Evolutionary conservation across 2,113 vertebrate genomes (phyloP).

Genomic region (Todiramphus saurophagus): DNA sequence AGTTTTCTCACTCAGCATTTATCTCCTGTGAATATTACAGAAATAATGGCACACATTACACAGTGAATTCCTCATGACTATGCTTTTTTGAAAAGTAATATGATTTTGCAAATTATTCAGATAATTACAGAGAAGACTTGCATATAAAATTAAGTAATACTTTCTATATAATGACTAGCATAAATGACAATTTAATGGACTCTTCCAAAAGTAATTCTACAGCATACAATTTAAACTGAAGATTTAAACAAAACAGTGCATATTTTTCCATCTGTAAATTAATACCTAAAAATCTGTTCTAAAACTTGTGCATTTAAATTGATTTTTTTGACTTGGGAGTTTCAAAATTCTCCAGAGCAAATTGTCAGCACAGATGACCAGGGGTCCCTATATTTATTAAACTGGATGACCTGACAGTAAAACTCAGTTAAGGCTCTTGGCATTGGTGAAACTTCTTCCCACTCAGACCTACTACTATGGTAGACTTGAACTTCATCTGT

Average conservation of each 20-base stretch:
- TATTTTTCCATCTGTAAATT: background rate
- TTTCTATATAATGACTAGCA: background rate
- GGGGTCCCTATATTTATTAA: constrained; percentile 91
- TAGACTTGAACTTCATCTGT: constrained; percentile 97
- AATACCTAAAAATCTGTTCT: background rate
- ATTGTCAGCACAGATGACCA: constrained; percentile 78
- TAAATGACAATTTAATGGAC: background rate
- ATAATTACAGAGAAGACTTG: background rate
- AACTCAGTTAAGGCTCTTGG: constrained; percentile 94
- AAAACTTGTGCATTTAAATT: constrained; percentile 39
- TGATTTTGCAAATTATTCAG: background rate
- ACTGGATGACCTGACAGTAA: constrained; percentile 93
- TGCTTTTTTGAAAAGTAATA: background rate
- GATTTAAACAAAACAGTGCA: background rate
- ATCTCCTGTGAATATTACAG: background rate
- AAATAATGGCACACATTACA: constrained; percentile 21
- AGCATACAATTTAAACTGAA: background rate
- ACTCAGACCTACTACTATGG: constrained; percentile 88
- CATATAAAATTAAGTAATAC: constrained; percentile 5
- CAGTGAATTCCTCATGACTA: background rate
- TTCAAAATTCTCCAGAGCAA: constrained; percentile 49
- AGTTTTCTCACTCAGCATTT: background rate
- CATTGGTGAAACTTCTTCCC: constrained; percentile 97
- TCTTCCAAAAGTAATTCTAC: constrained; percentile 15
- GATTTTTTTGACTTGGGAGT: background rate